A percentile compares a stretch with the other conserved stretches of the same genome.
Evolutionary conservation across 2,113 vertebrate genomes (phyloP).

Genomic region (Ailuropoda melanoleuca): DNA sequence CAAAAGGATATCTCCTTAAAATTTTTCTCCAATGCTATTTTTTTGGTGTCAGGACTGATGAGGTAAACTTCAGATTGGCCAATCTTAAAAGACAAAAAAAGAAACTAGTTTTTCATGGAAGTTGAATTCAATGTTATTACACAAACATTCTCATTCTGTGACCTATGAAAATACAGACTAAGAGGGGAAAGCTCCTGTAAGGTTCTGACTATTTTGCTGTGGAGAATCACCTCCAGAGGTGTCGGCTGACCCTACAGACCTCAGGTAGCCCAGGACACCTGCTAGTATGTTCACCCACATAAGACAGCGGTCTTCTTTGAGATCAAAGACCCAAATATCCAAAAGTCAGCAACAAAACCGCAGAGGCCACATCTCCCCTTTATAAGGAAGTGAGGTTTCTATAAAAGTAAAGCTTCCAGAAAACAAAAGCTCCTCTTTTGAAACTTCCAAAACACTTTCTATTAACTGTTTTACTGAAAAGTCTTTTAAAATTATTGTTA

Average conservation of each 20-base stretch:
- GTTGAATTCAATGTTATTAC: background rate
- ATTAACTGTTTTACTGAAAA: background rate
- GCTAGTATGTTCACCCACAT: rapidly evolving
- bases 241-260: background rate
- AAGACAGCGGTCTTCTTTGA: background rate
- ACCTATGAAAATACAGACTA: background rate
- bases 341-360: background rate
- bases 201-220: background rate
- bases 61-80: constrained; percentile 97
- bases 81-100: constrained; percentile 87
- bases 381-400: background rate
- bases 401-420: background rate
- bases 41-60: constrained; percentile 99
- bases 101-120: constrained; percentile 33
- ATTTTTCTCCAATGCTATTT: constrained; percentile 96
- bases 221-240: background rate
- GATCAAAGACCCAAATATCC: background rate
- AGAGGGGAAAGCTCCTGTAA: background rate
- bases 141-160: background rate
- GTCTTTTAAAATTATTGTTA: background rate
- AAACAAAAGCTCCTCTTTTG: background rate
- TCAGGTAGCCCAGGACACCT: too few relatives aligned
- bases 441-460: background rate
- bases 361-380: background rate
- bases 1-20: constrained; percentile 99